Evolutionary conservation across 92 coral and sea anemone genomes (phyloP).

Genomic region (Epizoanthus stellaris): DNA sequence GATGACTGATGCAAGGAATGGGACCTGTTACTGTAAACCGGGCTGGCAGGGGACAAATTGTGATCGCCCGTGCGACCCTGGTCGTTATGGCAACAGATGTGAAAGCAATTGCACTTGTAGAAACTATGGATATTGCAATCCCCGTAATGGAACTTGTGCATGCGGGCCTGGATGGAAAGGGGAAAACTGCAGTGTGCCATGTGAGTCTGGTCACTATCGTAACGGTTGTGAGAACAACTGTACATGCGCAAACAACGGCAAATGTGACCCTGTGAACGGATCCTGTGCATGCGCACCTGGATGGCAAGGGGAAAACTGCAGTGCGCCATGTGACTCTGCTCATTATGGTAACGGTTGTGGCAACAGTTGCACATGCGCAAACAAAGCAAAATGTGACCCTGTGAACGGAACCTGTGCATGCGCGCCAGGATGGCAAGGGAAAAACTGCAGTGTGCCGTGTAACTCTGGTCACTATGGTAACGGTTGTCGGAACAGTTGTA

Average conservation of each 20-base stretch:
- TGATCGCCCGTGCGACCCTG: constrained; percentile 55
- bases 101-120: no score
- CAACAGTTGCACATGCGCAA: constrained; percentile 66
- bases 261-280: no score
- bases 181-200: no score
- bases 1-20: constrained; percentile 61
- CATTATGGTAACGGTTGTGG: constrained; percentile 67
- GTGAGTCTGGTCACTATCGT: no score
- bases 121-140: no score
- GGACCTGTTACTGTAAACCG: constrained; percentile 67
- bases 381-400: constrained; percentile 65
- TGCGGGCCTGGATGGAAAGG: no score
- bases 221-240: no score
- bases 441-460: constrained; percentile 64
- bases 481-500: constrained; percentile 67
- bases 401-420: constrained; percentile 76
- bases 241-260: no score
- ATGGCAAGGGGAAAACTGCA: no score
- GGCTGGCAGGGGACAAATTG: constrained; percentile 78
- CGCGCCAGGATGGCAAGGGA: constrained; percentile 84
- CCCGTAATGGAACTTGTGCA: no score
- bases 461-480: constrained; percentile 60
- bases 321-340: background rate
- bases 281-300: no score
- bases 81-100: no score